Conservation (phyloP, 1,140 invertebrate genomes). For the Bombus fervidus region DNA sequence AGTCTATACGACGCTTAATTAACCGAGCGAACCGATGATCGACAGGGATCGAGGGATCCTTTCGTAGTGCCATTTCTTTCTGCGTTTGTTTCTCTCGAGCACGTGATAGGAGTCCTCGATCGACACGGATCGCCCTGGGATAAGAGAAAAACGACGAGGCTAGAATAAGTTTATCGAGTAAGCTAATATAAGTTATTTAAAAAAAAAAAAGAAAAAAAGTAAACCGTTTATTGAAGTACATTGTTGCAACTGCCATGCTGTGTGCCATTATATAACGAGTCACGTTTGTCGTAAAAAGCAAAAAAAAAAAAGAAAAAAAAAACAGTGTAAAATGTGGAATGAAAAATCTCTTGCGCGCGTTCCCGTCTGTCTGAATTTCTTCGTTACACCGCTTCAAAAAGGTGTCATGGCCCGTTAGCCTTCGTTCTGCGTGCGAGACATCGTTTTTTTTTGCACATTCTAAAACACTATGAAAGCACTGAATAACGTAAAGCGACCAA, state of each 20-base stretch:
- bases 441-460: constrained; percentile 2
- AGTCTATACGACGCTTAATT: constrained; percentile 57
- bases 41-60: constrained; percentile 36
- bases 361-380: constrained; percentile 55
- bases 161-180: constrained; percentile 61
- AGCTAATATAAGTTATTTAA: constrained; percentile 71
- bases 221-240: constrained; percentile 79
- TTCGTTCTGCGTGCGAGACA: constrained; percentile 15
- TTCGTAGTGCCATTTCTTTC: constrained; percentile 16
- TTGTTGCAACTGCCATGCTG: constrained; percentile 83
- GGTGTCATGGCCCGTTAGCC: constrained; percentile 26
- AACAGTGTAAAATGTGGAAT: constrained; percentile 39
- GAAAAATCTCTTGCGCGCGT: constrained; percentile 52
- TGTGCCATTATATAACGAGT: constrained; percentile 81
- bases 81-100: constrained; percentile 5
- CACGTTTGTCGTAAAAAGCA: constrained; percentile 76
- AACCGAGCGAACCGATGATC: constrained; percentile 45
- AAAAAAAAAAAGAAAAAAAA: constrained; percentile 34
- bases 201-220: constrained; percentile 55
- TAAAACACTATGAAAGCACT: no score
- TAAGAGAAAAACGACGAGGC: constrained; percentile 42
- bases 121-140: not conserved
- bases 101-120: constrained; percentile 1
- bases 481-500: not conserved
- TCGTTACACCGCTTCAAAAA: constrained; percentile 31